phyloP scores from a whole-genome alignment of 2,113 vertebrate genomes.

The Spilogale gracilis region DNA sequence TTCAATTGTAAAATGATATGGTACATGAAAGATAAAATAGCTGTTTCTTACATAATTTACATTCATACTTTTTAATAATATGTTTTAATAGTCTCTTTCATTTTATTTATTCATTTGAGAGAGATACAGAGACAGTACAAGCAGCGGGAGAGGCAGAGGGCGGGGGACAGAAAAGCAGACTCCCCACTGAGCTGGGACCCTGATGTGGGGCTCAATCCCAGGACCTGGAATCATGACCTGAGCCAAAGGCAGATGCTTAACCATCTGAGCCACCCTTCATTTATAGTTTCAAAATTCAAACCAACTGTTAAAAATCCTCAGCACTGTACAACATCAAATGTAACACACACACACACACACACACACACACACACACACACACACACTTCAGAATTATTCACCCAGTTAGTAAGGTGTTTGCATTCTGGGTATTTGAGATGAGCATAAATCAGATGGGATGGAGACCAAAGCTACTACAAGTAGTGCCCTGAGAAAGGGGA shows the following conservation, averaged over 20 bases:
- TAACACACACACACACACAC: too few species aligned
- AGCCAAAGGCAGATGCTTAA: too few species aligned
- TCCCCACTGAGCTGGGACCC: too few species aligned
- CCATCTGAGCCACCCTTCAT: not conserved
- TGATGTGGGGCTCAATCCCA: too few species aligned
- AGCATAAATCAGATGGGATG: not conserved
- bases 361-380: too few species aligned
- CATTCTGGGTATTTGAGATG: not conserved
- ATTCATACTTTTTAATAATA: not conserved
- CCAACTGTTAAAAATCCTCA: not conserved
- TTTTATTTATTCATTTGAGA: too few species aligned
- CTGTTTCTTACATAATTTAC: not conserved
- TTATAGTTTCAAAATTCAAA: conserved; percentile 15
- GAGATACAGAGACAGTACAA: too few species aligned
- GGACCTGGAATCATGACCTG: too few species aligned
- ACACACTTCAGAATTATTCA: not conserved
- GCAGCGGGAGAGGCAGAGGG: too few species aligned
- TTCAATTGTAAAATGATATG: not conserved
- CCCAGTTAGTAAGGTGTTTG: not conserved
- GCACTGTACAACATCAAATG: not conserved
- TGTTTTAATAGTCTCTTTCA: not conserved
- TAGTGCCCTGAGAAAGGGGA: not conserved
- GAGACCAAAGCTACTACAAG: not conserved
- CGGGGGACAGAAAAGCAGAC: too few species aligned
- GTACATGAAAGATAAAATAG: not conserved